Evolutionary conservation across 2,888 invertebrate species (phyloP), one percentile per base, ranked within the genome.

Genomic region (Catocala fraxini): DNA sequence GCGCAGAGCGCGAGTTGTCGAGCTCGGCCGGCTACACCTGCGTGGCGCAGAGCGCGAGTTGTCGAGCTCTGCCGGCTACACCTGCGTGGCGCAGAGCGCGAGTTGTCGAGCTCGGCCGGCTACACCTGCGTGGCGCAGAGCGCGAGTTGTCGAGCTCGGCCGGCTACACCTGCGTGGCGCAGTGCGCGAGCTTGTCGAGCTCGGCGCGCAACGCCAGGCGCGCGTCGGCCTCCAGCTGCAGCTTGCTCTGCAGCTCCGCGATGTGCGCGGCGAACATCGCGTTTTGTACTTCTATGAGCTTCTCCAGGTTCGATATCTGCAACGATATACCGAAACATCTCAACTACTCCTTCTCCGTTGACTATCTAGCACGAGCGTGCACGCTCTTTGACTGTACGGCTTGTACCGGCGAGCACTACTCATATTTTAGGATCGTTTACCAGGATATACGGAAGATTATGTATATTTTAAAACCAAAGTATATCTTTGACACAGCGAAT

Each of bases 51-150:
- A 96, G 96, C 70, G 96, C 95, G 65, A 97, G 92, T 96, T 97
- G 73, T 96, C 96, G 59, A 97, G 87, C 85, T 96, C 96, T 48
- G 93, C 92, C n/a, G 15, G 88, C 88, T 95, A 96, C 87, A 97
- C 97, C 89, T 96, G 96, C 82, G 96, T 96, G 80, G 96, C 96
- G 81, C 96, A 96, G 75, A 96, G 96, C 70, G 96, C 95, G 65
- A 97, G 92, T 96, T 97, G 73, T 96, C 96, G 59, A 97, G 87
- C 85, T 96, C 96, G 48, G 93, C 92, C n/a, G 15, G 88, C 88
- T 95, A 96, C 87, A 97, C 97, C 89, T 96, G 96, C 82, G 96
- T 96, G 80, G 96, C 96, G 81, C 96, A 96, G 75, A 96, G 96
- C 70, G 96, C 95, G 65, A 97, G 92, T 96, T 97, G 73, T 96